Percentiles rank a stretch among this genome's conserved stretches.
phyloP scores from a whole-genome alignment of 2,797 vertebrate species.

The Macropodus opercularis region DNA sequence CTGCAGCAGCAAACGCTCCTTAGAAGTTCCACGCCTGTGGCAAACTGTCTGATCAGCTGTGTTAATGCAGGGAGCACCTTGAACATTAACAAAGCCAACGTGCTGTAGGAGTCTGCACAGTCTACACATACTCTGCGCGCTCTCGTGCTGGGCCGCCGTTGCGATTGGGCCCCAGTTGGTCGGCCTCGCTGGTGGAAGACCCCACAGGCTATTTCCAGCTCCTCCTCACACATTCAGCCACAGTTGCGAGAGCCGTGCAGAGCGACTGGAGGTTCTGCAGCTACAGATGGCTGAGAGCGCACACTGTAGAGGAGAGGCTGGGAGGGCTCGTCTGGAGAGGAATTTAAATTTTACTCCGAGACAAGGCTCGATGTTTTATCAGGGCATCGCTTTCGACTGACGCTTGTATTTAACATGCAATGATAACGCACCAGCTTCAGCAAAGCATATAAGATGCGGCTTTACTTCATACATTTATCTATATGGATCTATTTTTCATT shows the following conservation, averaged over 20 bases:
- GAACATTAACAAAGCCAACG: constrained; percentile 48
- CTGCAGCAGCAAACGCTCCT: constrained; percentile 33
- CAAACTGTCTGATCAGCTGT: constrained; percentile 38
- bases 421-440: constrained; percentile 35
- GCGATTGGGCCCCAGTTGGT: constrained; percentile 59
- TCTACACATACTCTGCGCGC: constrained; percentile 51
- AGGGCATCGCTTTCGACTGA: constrained; percentile 20
- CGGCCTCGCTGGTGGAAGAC: constrained; percentile 48
- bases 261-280: constrained; percentile 46
- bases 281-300: constrained; percentile 45
- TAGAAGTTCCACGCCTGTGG: constrained; percentile 19
- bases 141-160: constrained; percentile 43
- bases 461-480: constrained; percentile 36
- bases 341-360: constrained; percentile 39
- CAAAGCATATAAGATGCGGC: constrained; percentile 20
- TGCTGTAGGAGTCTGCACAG: constrained; percentile 25
- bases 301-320: constrained; percentile 7
- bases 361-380: constrained; percentile 43
- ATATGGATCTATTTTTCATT: constrained; percentile 53
- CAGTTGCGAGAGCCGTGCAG: constrained; percentile 35
- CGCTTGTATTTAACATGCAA: constrained; percentile 23
- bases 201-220: constrained; percentile 52
- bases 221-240: constrained; percentile 38
- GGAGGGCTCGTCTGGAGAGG: constrained; percentile 35
- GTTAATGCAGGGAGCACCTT: constrained; percentile 36